A percentile compares a stretch with the other conserved stretches of the same genome.
Evolutionary conservation across 1,140 invertebrate species (phyloP).

Genomic region (Caenorhabditis remanei): DNA sequence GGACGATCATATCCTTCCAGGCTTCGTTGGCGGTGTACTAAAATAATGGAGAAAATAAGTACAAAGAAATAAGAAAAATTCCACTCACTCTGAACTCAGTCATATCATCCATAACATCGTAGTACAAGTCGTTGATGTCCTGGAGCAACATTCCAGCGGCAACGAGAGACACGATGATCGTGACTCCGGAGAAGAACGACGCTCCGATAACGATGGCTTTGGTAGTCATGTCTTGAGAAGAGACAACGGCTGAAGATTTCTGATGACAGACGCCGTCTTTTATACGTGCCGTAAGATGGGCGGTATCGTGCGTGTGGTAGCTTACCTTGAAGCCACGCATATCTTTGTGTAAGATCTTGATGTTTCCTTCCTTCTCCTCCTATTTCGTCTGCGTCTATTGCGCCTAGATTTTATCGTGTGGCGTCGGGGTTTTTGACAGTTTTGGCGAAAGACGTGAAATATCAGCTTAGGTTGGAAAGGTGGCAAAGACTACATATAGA

Average conservation of each 20-base stretch:
- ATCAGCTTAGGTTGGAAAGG: no score
- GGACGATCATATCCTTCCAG: constrained; percentile 55
- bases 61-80: not conserved
- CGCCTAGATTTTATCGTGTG: constrained; percentile 13
- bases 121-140: constrained; percentile 64
- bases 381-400: not conserved
- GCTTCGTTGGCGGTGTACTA: constrained; percentile 43
- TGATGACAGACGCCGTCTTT: not conserved
- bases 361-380: not conserved
- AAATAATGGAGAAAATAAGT: not conserved
- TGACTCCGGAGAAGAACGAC: constrained; percentile 57
- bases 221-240: constrained; percentile 24
- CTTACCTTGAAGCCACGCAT: constrained; percentile 48
- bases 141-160: constrained; percentile 57
- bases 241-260: constrained; percentile 16
- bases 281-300: constrained; percentile 20
- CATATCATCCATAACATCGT: constrained; percentile 61
- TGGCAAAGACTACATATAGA: no score
- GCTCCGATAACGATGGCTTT: constrained; percentile 47
- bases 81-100: constrained; percentile 58
- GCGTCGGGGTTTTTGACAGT: not conserved
- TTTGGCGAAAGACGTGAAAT: not conserved
- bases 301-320: constrained; percentile 35
- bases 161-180: constrained; percentile 57
- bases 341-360: constrained; percentile 54